Percentiles rank a stretch among this genome's conserved stretches.
Conservation (phyloP, 2,113 vertebrate genomes). For the Poeciliopsis occidentalis region DNA sequence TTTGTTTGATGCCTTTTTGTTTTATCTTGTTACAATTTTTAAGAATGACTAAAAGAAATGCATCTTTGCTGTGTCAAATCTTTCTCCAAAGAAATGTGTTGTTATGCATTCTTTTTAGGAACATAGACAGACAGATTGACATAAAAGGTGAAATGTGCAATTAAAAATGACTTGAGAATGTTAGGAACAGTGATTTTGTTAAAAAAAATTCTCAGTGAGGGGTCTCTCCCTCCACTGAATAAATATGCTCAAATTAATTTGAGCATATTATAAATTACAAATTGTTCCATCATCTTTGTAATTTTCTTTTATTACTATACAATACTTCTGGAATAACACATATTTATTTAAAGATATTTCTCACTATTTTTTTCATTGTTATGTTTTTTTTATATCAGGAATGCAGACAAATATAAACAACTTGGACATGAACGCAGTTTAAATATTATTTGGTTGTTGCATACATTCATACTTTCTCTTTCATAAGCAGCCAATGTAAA, state of each 20-base stretch:
- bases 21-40: neutral
- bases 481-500: slow-evolving; percentile 1
- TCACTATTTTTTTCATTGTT: neutral
- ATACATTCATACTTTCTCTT: too few species aligned
- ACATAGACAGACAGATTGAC: too few species aligned
- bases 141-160: too few species aligned
- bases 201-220: too few species aligned
- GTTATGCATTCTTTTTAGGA: too few species aligned
- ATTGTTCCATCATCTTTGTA: too few species aligned
- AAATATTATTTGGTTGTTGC: neutral
- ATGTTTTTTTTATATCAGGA: neutral
- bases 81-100: neutral
- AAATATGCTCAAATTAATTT: too few species aligned
- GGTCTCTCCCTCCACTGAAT: too few species aligned
- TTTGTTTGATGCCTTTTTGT: neutral
- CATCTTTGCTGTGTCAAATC: neutral
- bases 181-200: too few species aligned
- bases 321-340: neutral
- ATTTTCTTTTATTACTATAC: neutral
- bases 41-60: neutral
- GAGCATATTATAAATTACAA: too few species aligned
- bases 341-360: neutral
- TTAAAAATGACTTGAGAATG: too few species aligned
- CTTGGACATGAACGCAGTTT: neutral
- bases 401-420: neutral